Conservation (phyloP, 2,797 vertebrate genomes). For the Malurus leucopterus region DNA sequence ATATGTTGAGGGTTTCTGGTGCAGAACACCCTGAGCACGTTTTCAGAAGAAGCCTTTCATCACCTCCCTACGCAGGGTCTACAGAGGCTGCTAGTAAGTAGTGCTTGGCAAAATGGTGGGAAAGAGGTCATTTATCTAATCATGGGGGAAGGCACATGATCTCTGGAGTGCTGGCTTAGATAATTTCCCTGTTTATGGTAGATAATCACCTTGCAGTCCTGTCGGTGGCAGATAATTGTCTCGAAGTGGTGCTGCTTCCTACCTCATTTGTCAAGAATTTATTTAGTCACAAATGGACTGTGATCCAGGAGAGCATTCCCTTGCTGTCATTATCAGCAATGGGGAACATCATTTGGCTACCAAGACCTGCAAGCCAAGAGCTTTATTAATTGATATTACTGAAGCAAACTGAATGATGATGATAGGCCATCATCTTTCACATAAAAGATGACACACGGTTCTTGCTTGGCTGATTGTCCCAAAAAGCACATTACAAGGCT, state of each 20-base stretch:
- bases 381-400: slow-evolving; percentile 22
- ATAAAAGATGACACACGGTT: not conserved
- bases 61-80: slow-evolving; percentile 46
- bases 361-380: slow-evolving; percentile 7
- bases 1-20: slow-evolving; percentile 12
- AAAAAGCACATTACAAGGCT: slow-evolving; percentile 3
- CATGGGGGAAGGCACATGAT: rapidly evolving
- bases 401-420: not conserved
- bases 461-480: slow-evolving; percentile 37
- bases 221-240: not conserved
- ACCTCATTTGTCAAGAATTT: not conserved
- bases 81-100: slow-evolving; percentile 47
- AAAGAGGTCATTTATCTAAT: not conserved
- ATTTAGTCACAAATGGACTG: not conserved
- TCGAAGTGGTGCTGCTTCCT: not conserved
- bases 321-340: not conserved
- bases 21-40: slow-evolving; percentile 20
- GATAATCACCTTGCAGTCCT: not conserved
- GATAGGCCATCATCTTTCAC: not conserved
- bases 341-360: not conserved
- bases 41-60: slow-evolving; percentile 62
- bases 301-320: not conserved
- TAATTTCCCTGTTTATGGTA: not conserved
- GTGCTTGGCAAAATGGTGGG: not conserved
- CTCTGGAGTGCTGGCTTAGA: not conserved